phyloP scores from a whole-genome alignment of 2,888 invertebrate genomes.

The Scaptomyza parva region DNA sequence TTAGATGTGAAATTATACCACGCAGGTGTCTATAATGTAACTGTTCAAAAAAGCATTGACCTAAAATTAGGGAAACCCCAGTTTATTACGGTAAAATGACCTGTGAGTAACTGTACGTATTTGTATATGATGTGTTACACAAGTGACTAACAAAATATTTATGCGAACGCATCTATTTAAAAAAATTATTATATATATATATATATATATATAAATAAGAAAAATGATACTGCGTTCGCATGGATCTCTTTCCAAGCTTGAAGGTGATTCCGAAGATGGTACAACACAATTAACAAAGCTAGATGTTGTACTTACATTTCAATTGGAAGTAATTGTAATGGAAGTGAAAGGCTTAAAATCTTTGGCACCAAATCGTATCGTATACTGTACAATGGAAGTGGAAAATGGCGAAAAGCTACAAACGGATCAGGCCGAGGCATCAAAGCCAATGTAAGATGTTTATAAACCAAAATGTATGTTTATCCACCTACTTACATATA shows the following conservation, averaged over 20 bases:
- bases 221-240: slow-evolving; percentile 90
- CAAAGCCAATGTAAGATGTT: slow-evolving; percentile 94
- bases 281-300: slow-evolving; percentile 98
- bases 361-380: slow-evolving; percentile 97
- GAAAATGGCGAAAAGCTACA: slow-evolving; percentile 99
- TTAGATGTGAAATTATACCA: no score
- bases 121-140: no score
- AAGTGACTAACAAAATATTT: no score
- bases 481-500: background rate
- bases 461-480: background rate
- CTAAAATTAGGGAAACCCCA: no score
- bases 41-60: no score
- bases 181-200: no score
- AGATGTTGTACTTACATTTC: slow-evolving; percentile 98
- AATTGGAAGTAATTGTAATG: slow-evolving; percentile 99
- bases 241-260: slow-evolving; percentile 96
- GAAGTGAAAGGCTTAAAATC: slow-evolving; percentile 99
- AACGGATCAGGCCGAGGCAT: slow-evolving; percentile 99
- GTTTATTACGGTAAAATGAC: no score
- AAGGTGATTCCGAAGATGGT: slow-evolving; percentile 97
- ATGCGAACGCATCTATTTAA: no score
- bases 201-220: slow-evolving; percentile 43
- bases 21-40: no score
- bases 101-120: no score
- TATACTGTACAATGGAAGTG: slow-evolving; percentile 99